phyloP scores from a whole-genome alignment of 1,140 invertebrate species.

The Drosophila busckii region DNA sequence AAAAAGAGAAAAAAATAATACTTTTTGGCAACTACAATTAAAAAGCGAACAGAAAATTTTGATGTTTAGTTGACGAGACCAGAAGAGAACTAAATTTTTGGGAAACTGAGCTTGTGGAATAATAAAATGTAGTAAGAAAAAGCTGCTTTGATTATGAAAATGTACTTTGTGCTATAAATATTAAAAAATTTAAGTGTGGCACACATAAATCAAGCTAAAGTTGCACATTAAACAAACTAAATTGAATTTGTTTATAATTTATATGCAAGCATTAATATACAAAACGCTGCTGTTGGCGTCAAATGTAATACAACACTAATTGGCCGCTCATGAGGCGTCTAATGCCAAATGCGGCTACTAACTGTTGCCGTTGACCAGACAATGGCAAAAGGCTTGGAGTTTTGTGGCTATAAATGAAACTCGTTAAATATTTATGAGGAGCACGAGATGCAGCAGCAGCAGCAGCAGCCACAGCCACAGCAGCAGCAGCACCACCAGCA shows the following conservation, averaged over 20 bases:
- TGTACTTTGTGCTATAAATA: too few species aligned
- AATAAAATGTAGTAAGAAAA: too few species aligned
- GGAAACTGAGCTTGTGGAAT: too few species aligned
- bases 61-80: too few species aligned
- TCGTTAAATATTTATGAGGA: slow-evolving; percentile 75
- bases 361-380: slow-evolving; percentile 37
- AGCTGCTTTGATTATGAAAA: neutral
- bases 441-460: slow-evolving; percentile 58
- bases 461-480: slow-evolving; percentile 17
- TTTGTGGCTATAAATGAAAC: slow-evolving; percentile 56
- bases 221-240: slow-evolving; percentile 2
- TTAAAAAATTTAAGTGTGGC: neutral
- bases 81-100: too few species aligned
- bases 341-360: slow-evolving; percentile 56
- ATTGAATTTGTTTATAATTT: slow-evolving; percentile 44
- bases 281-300: slow-evolving; percentile 40
- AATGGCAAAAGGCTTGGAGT: slow-evolving; percentile 13
- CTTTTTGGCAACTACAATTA: too few species aligned
- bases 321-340: slow-evolving; percentile 72
- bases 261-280: slow-evolving; percentile 45
- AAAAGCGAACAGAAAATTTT: too few species aligned
- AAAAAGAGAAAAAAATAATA: too few species aligned
- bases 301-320: slow-evolving; percentile 75
- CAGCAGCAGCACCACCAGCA: slow-evolving; percentile 5
- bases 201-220: slow-evolving; percentile 36